phyloP scores from a whole-genome alignment of 2,113 vertebrate genomes.

The Calidris pygmaea region DNA sequence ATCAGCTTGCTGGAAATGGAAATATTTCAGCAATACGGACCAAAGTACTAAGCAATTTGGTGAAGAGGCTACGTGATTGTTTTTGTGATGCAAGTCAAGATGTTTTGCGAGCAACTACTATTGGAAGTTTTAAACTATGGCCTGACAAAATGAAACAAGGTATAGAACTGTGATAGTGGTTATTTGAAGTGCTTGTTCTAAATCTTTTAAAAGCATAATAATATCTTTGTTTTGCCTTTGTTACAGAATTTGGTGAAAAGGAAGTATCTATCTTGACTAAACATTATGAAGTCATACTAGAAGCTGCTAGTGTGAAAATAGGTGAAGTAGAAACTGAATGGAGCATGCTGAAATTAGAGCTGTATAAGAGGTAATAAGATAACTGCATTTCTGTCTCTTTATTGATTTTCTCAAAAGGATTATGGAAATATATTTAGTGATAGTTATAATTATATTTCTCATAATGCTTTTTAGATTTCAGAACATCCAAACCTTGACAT shows the following conservation, averaged over 20 bases:
- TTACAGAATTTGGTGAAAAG: conserved; percentile 69
- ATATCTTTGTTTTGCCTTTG: not conserved
- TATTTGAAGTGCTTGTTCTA: not conserved
- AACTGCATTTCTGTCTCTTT: not conserved
- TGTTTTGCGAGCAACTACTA: conserved; percentile 55
- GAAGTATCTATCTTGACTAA: conserved; percentile 59
- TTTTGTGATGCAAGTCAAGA: conserved; percentile 67
- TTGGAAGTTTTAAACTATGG: conserved; percentile 71
- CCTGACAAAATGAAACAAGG: conserved; percentile 64
- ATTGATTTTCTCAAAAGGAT: not conserved
- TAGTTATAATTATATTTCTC: not conserved
- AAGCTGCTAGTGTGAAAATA: conserved; percentile 63
- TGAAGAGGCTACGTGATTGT: conserved; percentile 41
- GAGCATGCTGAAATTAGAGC: conserved; percentile 70
- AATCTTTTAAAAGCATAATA: not conserved
- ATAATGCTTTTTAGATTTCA: conserved; percentile 58
- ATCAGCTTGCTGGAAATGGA: conserved; percentile 52
- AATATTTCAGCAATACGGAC: conserved; percentile 48
- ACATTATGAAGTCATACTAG: conserved; percentile 56
- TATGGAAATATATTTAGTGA: not conserved
- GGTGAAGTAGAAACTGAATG: conserved; percentile 61
- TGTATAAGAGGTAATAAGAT: conserved; percentile 61
- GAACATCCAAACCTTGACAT: conserved; percentile 62
- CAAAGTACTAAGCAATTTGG: conserved; percentile 51
- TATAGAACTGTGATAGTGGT: not conserved